Conservation (phyloP, 2,888 invertebrate genomes). For the Macrosiphum euphorbiae region DNA sequence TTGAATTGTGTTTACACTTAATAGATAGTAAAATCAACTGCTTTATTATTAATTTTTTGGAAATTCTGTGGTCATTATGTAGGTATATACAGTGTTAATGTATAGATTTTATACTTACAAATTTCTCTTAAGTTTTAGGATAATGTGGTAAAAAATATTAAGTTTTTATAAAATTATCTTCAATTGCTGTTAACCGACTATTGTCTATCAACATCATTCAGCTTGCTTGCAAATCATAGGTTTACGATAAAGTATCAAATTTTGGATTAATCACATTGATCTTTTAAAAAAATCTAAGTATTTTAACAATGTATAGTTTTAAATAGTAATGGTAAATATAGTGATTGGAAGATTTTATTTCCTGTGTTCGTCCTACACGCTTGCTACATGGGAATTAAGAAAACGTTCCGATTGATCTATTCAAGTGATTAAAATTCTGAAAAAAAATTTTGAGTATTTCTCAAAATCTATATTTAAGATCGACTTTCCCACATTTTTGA, state of each 20-base stretch:
- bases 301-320: neutral
- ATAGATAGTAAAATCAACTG: neutral
- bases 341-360: neutral
- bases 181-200: neutral
- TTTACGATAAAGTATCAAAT: neutral
- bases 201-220: no score
- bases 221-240: neutral
- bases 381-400: neutral
- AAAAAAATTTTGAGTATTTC: neutral
- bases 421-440: neutral
- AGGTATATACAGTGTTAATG: neutral
- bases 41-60: neutral
- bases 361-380: neutral
- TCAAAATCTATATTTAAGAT: neutral
- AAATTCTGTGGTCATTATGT: neutral
- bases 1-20: neutral
- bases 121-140: neutral
- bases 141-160: no score
- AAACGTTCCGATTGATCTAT: no score
- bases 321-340: neutral
- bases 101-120: neutral
- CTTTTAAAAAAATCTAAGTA: neutral
- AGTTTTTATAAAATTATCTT: neutral
- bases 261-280: neutral
- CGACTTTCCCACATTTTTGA: no score